These are phyloP conservation scores for Ceratina australensis DNA, from an alignment of 1,140 invertebrate genomes.

Conservation along the genomic window DNA sequence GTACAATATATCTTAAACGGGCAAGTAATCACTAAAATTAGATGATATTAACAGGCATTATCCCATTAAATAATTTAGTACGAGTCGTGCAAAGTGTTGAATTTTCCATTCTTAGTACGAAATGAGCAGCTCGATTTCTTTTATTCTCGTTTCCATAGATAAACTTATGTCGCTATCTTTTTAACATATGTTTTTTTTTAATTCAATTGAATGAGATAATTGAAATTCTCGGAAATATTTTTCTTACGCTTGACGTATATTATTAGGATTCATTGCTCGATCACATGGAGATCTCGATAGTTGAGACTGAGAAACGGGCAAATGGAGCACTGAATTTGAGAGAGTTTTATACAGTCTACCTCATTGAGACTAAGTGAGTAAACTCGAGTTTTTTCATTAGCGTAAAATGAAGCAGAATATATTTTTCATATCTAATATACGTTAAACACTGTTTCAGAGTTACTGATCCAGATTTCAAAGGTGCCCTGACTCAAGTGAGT, in stretches of 20 bases:
- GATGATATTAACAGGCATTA: background rate
- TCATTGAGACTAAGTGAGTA: slow-evolving; percentile 90
- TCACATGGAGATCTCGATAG: slow-evolving; percentile 90
- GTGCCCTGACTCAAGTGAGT: slow-evolving; percentile 82
- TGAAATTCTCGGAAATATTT: background rate
- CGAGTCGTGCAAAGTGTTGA: no score
- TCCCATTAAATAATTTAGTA: background rate
- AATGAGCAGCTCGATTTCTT: background rate
- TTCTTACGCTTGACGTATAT: background rate
- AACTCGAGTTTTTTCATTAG: slow-evolving; percentile 11
- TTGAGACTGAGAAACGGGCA: slow-evolving; percentile 91
- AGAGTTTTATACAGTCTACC: slow-evolving; percentile 91
- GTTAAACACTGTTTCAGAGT: slow-evolving; percentile 80
- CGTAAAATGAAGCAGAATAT: background rate
- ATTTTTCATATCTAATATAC: no score
- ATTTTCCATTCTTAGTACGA: no score
- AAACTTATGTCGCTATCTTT: background rate
- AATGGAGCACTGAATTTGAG: slow-evolving; percentile 89
- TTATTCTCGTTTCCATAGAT: background rate
- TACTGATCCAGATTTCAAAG: slow-evolving; percentile 85
- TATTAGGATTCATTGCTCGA: slow-evolving; percentile 86
- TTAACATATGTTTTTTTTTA: no score
- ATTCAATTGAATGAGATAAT: background rate
- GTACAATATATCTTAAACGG: background rate
- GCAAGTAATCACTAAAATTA: background rate